Percentiles rank a stretch among this genome's conserved stretches.
phyloP scores from a whole-genome alignment of 2,888 invertebrate species.

The Pyralis farinalis region DNA sequence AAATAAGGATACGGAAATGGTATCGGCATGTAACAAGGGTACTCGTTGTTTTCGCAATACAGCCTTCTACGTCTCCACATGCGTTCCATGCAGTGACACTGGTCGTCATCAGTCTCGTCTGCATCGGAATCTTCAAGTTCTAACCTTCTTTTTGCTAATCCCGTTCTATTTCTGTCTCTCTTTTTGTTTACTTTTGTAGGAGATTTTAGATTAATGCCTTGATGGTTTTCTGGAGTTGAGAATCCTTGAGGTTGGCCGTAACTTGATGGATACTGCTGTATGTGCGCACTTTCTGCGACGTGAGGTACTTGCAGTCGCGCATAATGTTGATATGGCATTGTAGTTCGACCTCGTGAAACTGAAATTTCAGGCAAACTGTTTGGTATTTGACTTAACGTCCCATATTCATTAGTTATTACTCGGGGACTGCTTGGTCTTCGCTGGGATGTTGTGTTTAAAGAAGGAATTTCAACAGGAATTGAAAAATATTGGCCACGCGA shows the following conservation, averaged over 20 bases:
- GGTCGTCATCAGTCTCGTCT: conserved; percentile 20
- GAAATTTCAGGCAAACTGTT: no score
- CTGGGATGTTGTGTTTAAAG: no score
- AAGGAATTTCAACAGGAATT: no score
- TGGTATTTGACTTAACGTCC: no score
- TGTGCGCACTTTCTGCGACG: no score
- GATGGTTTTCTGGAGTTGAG: conserved; percentile 24
- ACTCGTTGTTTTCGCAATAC: conserved; percentile 17
- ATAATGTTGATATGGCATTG: no score
- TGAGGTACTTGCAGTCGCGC: no score
- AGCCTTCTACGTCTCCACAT: conserved; percentile 19
- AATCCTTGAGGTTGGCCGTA: conserved; percentile 21
- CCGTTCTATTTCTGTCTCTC: conserved; percentile 13
- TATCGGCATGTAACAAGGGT: conserved; percentile 22
- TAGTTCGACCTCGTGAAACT: no score
- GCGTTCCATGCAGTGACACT: conserved; percentile 31
- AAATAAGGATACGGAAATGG: conserved; percentile 24
- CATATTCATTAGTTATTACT: no score
- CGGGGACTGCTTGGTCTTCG: no score
- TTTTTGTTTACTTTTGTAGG: conserved; percentile 17
- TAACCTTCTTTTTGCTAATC: conserved; percentile 19
- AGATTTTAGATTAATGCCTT: conserved; percentile 9
- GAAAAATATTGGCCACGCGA: no score
- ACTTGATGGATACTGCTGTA: conserved; percentile 8
- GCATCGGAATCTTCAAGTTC: conserved; percentile 27